Evolutionary conservation across 2,797 vertebrate genomes (phyloP), one percentile per base, ranked within the genome.

Genomic region (Hydrocynus forskahlii): DNA sequence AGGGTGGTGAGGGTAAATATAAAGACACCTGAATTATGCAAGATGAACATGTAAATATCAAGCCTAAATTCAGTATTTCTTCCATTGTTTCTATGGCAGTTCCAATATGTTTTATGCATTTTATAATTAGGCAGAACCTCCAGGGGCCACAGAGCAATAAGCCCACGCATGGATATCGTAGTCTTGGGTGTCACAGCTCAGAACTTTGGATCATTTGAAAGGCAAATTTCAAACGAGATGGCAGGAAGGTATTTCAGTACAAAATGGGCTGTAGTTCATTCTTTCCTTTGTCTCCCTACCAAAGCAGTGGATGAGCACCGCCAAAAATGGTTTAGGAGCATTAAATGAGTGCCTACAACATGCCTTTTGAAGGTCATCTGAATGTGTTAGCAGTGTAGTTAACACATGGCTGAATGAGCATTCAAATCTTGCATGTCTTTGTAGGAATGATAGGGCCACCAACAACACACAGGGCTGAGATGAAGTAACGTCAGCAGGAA

Each of bases 21-120:
- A 77, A 89, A 90, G 86, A 76, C 80, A 81, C 87, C 89, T 93
- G 91, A 93, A 94, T 94, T 92, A 93, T 94, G 88, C 91, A 94
- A 88, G 67, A 73, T 50, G 80, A 88, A 87, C 92, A 90, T 91
- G 92, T 94, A 87, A 95, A 94, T 95, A 92, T 93, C 93, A 95
- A 75, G 77, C 84, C 89, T 89, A 92, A 92, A 91, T 92, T 92
- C 91, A 88, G 87, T 83, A 84, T 91, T 86, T 90, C 85, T 82
- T 75, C 86, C 80, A 89, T 94, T 92, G 93, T 94, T 92, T 94
- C 80, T n/a, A 78, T 92, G 90, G 88, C 90, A 90, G 91, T 92
- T 84, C 38, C 69, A 2, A 23, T 88, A 93, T 93, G 91, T 93
- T 93, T 94, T 91, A 92, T 94, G 91, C 89, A 94, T 94, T 91